Percentiles rank a stretch among this genome's conserved stretches.
Evolutionary conservation across 2,888 invertebrate genomes (phyloP).

Genomic region (Tenthredo notha): DNA sequence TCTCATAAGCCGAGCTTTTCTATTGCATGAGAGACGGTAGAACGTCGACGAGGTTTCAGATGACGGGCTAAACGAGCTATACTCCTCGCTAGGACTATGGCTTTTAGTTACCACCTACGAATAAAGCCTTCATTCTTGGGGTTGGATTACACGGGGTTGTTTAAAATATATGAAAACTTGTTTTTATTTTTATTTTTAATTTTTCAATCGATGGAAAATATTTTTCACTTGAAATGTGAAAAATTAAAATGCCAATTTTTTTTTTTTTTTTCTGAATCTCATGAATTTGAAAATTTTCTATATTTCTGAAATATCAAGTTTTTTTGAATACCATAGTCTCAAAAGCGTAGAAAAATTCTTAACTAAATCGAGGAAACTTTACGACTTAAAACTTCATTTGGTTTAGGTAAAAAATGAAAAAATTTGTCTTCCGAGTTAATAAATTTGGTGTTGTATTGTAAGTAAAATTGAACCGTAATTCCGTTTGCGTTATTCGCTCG

Average conservation of each 20-base stretch:
- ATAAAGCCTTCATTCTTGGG: background rate
- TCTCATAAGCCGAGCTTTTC: background rate
- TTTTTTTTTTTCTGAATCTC: too few species aligned
- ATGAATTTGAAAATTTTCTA: too few species aligned
- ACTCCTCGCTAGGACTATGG: background rate
- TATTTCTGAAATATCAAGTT: too few species aligned
- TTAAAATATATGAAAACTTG: background rate
- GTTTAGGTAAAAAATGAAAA: background rate
- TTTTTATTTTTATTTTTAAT: too few species aligned
- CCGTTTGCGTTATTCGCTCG: slow-evolving; percentile 1
- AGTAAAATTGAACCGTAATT: slow-evolving; percentile 30
- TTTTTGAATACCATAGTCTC: too few species aligned
- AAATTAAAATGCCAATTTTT: too few species aligned
- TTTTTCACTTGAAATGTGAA: too few species aligned
- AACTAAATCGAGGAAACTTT: background rate
- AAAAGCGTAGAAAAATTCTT: background rate
- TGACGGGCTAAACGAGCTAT: background rate
- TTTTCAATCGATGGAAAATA: too few species aligned
- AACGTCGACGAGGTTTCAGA: slow-evolving; percentile 4
- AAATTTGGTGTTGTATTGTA: background rate
- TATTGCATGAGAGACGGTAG: background rate
- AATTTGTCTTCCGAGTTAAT: background rate
- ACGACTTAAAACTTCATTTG: background rate
- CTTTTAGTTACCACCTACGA: background rate
- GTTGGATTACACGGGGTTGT: background rate